Base-by-base conservation (phyloP, 2,113 vertebrate species). In the Origma solitaria region DNA sequence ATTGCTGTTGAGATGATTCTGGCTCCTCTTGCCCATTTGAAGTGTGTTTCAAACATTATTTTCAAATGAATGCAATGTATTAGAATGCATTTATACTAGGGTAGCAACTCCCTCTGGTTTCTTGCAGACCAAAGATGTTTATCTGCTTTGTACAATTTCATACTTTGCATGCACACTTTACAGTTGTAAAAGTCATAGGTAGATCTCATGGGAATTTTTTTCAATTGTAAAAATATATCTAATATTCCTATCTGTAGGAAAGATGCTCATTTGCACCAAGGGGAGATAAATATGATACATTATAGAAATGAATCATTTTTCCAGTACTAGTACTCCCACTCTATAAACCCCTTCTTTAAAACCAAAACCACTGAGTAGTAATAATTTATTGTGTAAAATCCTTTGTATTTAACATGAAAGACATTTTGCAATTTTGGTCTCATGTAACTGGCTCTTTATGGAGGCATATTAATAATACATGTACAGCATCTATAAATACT, bases 21-120 rank as follows among this genome's bases (percentile, higher is more conserved):
- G 86, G 38, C 51, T 33, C 38, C 35, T 86, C 72, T 88, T 56
- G 17, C 50, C 47, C 33, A 18, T 83, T 61, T 93, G 76, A 88
- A 95, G 64, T 57, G 38, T 73, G 38, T 90, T 95, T 92, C 94
- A 96, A 85, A 82, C 28, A 22, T 40, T 53, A 72, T 94, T 93
- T 95, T 90, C 78, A 80, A 90, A 76, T 33, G 8, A 72, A 65
- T 88, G 37, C 0, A 1, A 13, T 66, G 42, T 57, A 42, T 72
- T 61, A 85, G 71, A 72, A 61, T 72, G 35, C 13, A 27, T 92
- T 85, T 96, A 15, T 92, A 42, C n/a, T n/a, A 23, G 51, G 65
- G 33, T 51, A 82, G 33, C 37, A 91, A 53, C 50, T 93, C 85
- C 35, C 82, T 82, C 62, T 82, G 50, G 13, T 90, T 95, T 83